Percentiles rank a stretch among this genome's conserved stretches.
phyloP scores from a whole-genome alignment of 2,113 vertebrate genomes.

The Myodes glareolus region DNA sequence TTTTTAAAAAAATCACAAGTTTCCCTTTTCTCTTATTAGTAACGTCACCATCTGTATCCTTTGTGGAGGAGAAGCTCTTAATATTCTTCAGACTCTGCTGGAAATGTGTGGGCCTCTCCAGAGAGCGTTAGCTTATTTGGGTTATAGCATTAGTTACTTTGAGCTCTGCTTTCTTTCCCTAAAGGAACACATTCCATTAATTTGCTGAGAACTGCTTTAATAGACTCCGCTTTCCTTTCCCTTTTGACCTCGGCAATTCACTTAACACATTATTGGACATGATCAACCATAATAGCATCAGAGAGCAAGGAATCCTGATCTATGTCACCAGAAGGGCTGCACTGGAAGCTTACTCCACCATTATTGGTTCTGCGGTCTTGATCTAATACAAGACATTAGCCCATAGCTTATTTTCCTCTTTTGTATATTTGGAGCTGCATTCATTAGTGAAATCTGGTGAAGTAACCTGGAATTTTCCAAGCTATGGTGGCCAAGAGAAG shows the following conservation, averaged over 20 bases:
- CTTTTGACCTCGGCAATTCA: not conserved
- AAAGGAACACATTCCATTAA: not conserved
- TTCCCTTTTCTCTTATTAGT: not conserved
- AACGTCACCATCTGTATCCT: not conserved
- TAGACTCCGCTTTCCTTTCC: not conserved
- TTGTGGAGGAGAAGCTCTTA: not conserved
- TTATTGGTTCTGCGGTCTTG: not conserved
- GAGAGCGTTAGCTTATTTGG: not conserved
- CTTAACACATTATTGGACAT: conserved; percentile 15
- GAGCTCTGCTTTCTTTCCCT: not conserved
- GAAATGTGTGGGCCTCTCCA: not conserved
- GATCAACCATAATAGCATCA: not conserved
- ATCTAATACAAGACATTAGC: not conserved
- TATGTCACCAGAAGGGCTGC: not conserved
- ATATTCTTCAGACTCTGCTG: not conserved
- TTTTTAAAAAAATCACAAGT: not conserved
- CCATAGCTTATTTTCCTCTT: not conserved
- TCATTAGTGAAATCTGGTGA: not conserved
- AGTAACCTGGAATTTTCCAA: not conserved
- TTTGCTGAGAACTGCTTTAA: not conserved
- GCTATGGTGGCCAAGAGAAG: not conserved
- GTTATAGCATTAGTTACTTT: not conserved
- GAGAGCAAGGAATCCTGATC: not conserved
- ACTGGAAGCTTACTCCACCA: not conserved
- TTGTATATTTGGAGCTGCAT: not conserved